Evolutionary conservation across 1,140 invertebrate species (phyloP), one percentile per base, ranked within the genome.

Genomic region (Bombus fervidus): DNA sequence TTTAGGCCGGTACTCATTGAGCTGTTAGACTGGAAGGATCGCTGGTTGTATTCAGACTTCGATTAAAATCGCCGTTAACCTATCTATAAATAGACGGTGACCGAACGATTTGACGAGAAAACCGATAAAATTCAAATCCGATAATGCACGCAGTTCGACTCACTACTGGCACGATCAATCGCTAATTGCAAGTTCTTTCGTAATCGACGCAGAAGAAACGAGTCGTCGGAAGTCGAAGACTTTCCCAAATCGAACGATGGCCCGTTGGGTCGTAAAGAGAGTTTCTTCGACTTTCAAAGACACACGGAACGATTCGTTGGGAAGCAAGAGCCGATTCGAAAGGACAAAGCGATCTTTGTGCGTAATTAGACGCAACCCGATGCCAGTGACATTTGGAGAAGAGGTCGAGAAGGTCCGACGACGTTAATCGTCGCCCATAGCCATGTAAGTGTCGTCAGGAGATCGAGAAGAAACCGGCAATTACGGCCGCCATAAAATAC

Each of bases 1-100:
- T 90, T 87, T 81, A 91, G 83, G 86, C 71, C 86, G 81, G 1
- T 71, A 34, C 62, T 87, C 53, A 75, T 84, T 43, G 85, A 82
- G 81, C 53, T 62, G 81, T 76, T 71, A 75, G 37, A 25, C 22
- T 82, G 73, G 68, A 71, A 87, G 76, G 8, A 18, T 64, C 53
- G 87, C 75, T 71, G 62, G 53, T 86, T 47, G 77, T 68, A 43
- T 73, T 31, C 69, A 69, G 47, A 12, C 78, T 87, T 66, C 68
- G 75, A 69, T 22, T 68, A 75, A 82, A 83, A 62, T 12, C 59
- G 47, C 3, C 39, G 64, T 75, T 77, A 47, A 87, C 47, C 81
- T 43, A 25, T 77, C 43, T 47, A 57, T 31, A 66, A 86, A 81
- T 66, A 88, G 5, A 57, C 31, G 53, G 59, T 57, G 28, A 69